Conservation (phyloP, 1,140 invertebrate genomes). For the Lethrus apterus region DNA sequence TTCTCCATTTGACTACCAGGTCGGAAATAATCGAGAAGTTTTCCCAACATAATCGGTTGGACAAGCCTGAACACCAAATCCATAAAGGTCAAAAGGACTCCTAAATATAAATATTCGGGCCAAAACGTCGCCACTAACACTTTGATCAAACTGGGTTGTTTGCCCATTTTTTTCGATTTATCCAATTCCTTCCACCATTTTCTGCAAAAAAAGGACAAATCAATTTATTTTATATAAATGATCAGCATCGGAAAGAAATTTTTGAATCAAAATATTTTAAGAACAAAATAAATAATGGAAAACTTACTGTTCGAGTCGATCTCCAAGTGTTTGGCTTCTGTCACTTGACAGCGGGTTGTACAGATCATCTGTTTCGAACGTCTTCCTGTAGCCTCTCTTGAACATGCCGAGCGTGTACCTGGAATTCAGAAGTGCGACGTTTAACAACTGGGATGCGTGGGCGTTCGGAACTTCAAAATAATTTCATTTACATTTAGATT, state of each 20-base stretch:
- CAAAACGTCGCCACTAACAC: constrained; percentile 43
- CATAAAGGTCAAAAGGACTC: constrained; percentile 32
- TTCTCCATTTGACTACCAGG: constrained; percentile 35
- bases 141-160: constrained; percentile 37
- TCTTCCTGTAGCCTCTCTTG: constrained; percentile 48
- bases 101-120: constrained; percentile 36
- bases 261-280: constrained; percentile 1
- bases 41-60: constrained; percentile 48
- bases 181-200: constrained; percentile 41
- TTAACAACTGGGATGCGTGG: too few relatives aligned
- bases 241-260: too few relatives aligned
- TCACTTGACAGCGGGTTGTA: constrained; percentile 49
- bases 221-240: background rate
- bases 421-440: constrained; percentile 31
- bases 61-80: constrained; percentile 31
- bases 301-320: constrained; percentile 48
- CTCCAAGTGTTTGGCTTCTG: constrained; percentile 44
- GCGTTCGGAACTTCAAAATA: too few relatives aligned
- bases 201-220: constrained; percentile 17
- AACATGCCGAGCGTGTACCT: constrained; percentile 52
- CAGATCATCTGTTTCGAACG: constrained; percentile 48
- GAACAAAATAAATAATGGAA: background rate
- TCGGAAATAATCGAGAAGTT: constrained; percentile 48
- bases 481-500: too few relatives aligned
- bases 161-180: constrained; percentile 26